Evolutionary conservation across 2,113 vertebrate genomes (phyloP).

Genomic region (Lasiurus borealis): DNA sequence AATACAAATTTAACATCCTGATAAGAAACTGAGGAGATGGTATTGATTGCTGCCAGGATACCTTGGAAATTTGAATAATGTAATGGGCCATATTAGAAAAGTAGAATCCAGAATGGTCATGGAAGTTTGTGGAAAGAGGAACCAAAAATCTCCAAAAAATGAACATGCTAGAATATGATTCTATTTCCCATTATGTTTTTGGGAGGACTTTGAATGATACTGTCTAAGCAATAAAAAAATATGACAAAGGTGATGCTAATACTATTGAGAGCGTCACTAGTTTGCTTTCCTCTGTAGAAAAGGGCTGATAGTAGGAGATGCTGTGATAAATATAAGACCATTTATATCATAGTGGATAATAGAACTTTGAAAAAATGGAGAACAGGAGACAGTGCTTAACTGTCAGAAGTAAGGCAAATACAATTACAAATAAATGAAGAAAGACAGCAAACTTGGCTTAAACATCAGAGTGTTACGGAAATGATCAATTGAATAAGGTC

Average conservation of each 20-base stretch:
- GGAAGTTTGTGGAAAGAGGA: not conserved
- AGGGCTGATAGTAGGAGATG: not conserved
- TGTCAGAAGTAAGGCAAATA: not conserved
- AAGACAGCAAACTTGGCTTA: not conserved
- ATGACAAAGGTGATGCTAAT: not conserved
- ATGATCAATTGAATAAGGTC: not conserved
- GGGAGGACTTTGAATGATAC: not conserved
- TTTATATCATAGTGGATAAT: not conserved
- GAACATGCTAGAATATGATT: not conserved
- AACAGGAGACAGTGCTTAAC: not conserved
- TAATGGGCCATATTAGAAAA: not conserved
- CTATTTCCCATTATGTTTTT: not conserved
- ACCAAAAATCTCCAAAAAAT: not conserved
- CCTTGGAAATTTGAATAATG: not conserved
- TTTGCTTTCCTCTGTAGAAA: not conserved
- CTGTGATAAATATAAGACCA: not conserved
- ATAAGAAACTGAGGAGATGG: not conserved
- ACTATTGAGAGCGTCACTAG: not conserved
- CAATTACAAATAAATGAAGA: not conserved
- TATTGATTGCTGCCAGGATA: not conserved
- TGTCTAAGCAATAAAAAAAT: not conserved
- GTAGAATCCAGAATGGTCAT: not conserved
- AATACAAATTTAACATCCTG: not conserved
- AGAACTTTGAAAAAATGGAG: not conserved
- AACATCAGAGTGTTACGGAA: not conserved